Evolutionary conservation across 2,113 vertebrate species (phyloP).

Genomic region (Entelurus aequoreus): DNA sequence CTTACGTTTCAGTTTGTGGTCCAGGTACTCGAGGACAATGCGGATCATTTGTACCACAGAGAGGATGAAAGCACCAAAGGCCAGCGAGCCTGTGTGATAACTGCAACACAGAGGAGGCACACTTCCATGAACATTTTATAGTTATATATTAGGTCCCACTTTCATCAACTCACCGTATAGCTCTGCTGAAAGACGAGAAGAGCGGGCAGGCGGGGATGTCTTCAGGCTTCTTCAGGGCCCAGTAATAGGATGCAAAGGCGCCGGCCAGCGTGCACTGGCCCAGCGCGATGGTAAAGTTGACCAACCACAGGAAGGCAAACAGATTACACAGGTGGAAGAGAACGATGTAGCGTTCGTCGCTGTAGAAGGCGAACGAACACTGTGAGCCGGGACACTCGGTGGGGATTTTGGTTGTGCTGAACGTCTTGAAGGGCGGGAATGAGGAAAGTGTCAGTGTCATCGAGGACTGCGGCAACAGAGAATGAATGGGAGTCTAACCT

Average conservation of each 20-base stretch:
- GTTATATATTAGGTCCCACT: not conserved
- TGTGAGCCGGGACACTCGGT: slow-evolving; percentile 80
- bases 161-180: slow-evolving; percentile 75
- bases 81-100: slow-evolving; percentile 93
- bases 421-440: slow-evolving; percentile 67
- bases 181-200: slow-evolving; percentile 84
- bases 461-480: not conserved
- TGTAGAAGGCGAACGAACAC: slow-evolving; percentile 90
- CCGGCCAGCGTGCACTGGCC: slow-evolving; percentile 93
- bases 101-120: slow-evolving; percentile 60
- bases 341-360: slow-evolving; percentile 83
- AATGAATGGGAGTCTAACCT: slow-evolving; percentile 66
- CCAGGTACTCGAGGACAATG: slow-evolving; percentile 84
- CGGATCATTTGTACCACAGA: slow-evolving; percentile 82
- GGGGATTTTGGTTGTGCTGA: slow-evolving; percentile 79
- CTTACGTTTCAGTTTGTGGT: slow-evolving; percentile 85
- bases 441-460: slow-evolving; percentile 30
- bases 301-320: slow-evolving; percentile 90
- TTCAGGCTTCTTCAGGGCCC: slow-evolving; percentile 85
- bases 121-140: too few relatives aligned
- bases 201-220: slow-evolving; percentile 86
- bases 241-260: slow-evolving; percentile 94
- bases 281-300: slow-evolving; percentile 89
- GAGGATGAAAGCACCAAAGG: slow-evolving; percentile 90
- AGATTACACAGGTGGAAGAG: slow-evolving; percentile 86